Base-by-base conservation (phyloP, 2,888 invertebrate species). In the Odontomyia ornata region DNA sequence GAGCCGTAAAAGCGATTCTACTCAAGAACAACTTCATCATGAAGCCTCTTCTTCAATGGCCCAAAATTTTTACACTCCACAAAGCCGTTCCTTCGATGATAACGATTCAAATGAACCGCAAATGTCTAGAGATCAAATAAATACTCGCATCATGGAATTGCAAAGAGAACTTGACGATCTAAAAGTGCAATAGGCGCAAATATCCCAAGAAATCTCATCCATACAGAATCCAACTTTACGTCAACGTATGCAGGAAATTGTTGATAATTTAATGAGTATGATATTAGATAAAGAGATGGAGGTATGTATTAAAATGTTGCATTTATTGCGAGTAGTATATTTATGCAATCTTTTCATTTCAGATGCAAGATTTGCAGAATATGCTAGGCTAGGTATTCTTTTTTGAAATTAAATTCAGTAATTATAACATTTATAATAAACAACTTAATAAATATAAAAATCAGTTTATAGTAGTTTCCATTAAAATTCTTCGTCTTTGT, bases 161-260 rank as follows among this genome's bases (percentile, higher is more conserved):
- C 90, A 92, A 75, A 87, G 90, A 13, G 94, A 96, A 84, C 87
- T 96, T 67, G 90, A 91, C 18, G 94, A 95, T 80, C 86, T 96
- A 18, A 92, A 92, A 82, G 90, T 91, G 52, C 90, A 93, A 71
- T 88, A 93, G 78, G 90, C 92, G 76, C 91, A 93, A 81, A 95
- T 95, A 80, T 95, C 96, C 82, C 89, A 91, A 80, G 95, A 96
- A 86, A 92, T 96, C 79, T 91, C 93, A 25, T 93, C 92, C 64
- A 95, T 96, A 84, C 95, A 96, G 83, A 97, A 96, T 85, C 88
- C 92, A 79, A 93, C 95, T 13, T 86, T 97, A 15, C 88, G 93
- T 67, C 94, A 95, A 85, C 88, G 96, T 75, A 94, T 97, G 85
- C 92, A 94, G 83, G 93, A 93, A 80, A 93, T 92, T 73, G 87